Base-by-base conservation (phyloP, 2,888 invertebrate species). In the Zygaena filipendulae region DNA sequence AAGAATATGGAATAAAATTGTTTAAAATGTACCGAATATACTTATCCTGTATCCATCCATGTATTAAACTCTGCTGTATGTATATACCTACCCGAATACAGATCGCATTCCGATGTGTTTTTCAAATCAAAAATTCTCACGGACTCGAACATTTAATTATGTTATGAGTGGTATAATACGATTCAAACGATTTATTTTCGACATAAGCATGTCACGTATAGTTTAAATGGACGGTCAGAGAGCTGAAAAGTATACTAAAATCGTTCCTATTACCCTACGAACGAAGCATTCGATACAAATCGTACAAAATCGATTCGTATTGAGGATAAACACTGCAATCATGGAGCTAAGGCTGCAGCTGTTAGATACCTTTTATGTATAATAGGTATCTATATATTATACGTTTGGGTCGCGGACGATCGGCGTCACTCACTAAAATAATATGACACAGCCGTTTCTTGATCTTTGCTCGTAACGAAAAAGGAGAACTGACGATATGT, bases 381-480 rank as follows among this genome's bases (percentile, higher is more conserved):
- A n/a, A n/a, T n/a, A n/a, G n/a, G n/a, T n/a, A n/a, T n/a, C n/a
- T n/a, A n/a, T n/a, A n/a, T n/a, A n/a, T n/a, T n/a, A n/a, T n/a
- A n/a, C n/a, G n/a, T n/a, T n/a, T n/a, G n/a, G n/a, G n/a, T n/a
- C n/a, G n/a, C n/a, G n/a, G n/a, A 51, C 58, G 64, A 61, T 53
- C 67, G 61, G 60, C 68, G 69, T 71, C 71, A 72, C 67, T 74
- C 77, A 70, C 77, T 79, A 72, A 77, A 75, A 75, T 75, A 75
- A 75, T 77, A 77, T 77, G 79, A 77, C 77, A 75, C 66, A 77
- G 77, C 75, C 74, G 48, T 77, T 79, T 74, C 59, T 64, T 66
- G 52, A 59, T 64, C 7, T 7, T 16, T 16, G 4, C 16, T 6
- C 16, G 7, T 6, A 16, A 16, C 16, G 7, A 64, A 68, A 67